Evolutionary conservation across 2,888 invertebrate genomes (phyloP), one percentile per base, ranked within the genome.

Genomic region (Poecilus cupreus): DNA sequence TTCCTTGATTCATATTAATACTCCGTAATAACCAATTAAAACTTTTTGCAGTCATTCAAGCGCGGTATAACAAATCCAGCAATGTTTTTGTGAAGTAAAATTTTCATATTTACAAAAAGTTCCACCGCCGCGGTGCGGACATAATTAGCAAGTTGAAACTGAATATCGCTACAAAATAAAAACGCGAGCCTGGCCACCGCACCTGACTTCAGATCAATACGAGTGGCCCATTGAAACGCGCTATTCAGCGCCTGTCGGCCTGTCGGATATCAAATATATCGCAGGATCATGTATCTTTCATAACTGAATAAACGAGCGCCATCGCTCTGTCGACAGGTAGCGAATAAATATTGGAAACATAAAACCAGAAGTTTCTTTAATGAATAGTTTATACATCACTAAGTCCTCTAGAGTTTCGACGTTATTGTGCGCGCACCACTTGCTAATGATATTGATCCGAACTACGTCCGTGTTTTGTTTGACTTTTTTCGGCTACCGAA

Each of bases 21-120:
- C 80, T 20, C 24, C 43, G 72, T 72, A 72, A 80, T 72, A 80
- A 51, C 80, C 72, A 80, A 80, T 80, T 80, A 80, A 72, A 80
- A 80, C 80, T 80, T 80, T 80, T 80, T 70, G 80, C 68, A 79
- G 16, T 68, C 79, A 70, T 32, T 76, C 54, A 64, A 46, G 60
- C 60, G 24, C 20, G 32, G 18, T 70, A 68, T 51, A 49, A 79
- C 70, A 79, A 79, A 79, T 78, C 78, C 70, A 26, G 16, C 46
- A 46, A 32, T 46, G 13, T 74, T 74, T 74, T 74, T 72, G 39
- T 72, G 16, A n/a, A 75, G 49, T 49, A 68, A 68, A 79, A 79
- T 79, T 26, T 75, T 32, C 43, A 37, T 24, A 60, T 76, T 54
- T 68, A 79, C 49, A 79, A 68, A 79, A 68, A 79, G 32, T 68